A percentile compares a stretch with the other conserved stretches of the same genome.
phyloP scores from a whole-genome alignment of 2,113 vertebrate species.

The Engraulis encrasicolus region DNA sequence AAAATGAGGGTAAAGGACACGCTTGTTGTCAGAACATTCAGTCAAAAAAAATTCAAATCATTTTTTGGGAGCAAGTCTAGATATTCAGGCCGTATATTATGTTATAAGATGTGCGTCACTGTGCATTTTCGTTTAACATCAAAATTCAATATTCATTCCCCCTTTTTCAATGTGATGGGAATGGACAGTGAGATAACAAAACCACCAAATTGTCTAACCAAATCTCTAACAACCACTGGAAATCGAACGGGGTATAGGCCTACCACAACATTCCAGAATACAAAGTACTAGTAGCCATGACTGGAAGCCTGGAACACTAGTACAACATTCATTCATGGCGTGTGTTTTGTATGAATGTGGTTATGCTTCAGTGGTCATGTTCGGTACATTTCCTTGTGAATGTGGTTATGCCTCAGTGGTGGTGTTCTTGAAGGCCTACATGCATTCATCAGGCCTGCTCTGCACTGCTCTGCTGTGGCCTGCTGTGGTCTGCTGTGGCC shows the following conservation, averaged over 20 bases:
- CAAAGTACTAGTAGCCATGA: not conserved
- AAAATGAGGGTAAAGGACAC: no score
- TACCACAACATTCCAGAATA: not conserved
- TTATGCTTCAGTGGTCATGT: not conserved
- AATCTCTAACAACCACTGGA: not conserved
- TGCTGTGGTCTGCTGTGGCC: no score
- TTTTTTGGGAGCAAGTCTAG: no score
- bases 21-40: no score
- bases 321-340: not conserved
- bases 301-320: not conserved
- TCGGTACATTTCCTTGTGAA: not conserved
- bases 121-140: no score
- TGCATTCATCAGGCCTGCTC: not conserved
- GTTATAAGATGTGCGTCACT: no score
- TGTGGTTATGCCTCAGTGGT: not conserved
- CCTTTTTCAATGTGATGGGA: not conserved
- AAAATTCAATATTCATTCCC: no score
- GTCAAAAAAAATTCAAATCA: no score
- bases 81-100: no score
- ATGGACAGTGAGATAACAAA: not conserved
- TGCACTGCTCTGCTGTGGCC: no score
- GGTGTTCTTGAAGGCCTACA: no score
- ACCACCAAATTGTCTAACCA: not conserved
- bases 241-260: not conserved
- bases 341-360: not conserved